Evolutionary conservation across 2,888 invertebrate species (phyloP).

Genomic region (Brachypterus glaber): DNA sequence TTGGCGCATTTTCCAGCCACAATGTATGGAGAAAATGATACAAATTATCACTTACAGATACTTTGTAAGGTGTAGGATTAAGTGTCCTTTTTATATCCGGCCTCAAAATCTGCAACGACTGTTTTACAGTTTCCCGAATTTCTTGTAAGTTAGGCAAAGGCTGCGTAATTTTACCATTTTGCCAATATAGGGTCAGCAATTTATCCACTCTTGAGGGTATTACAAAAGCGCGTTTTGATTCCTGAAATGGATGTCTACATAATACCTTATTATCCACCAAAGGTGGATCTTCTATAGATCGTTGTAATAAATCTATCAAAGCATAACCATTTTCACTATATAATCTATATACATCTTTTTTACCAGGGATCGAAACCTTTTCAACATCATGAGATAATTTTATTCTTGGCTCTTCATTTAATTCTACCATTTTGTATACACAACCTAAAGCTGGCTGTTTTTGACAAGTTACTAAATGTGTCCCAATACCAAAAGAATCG

Average conservation of each 20-base stretch:
- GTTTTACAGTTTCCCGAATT: slow-evolving; percentile 66
- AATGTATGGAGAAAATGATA: slow-evolving; percentile 92
- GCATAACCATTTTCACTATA: slow-evolving; percentile 74
- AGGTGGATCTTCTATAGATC: slow-evolving; percentile 69
- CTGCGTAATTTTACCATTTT: slow-evolving; percentile 63
- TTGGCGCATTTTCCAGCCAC: slow-evolving; percentile 96
- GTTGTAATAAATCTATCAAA: slow-evolving; percentile 80
- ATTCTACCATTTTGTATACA: slow-evolving; percentile 94
- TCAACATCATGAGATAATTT: slow-evolving; percentile 95
- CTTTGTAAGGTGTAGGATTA: slow-evolving; percentile 99
- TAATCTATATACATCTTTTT: slow-evolving; percentile 69
- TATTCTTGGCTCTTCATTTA: slow-evolving; percentile 81
- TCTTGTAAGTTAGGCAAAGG: slow-evolving; percentile 62
- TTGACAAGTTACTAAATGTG: slow-evolving; percentile 97
- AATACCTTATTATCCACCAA: slow-evolving; percentile 71
- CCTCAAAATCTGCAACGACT: slow-evolving; percentile 70
- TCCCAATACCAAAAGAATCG: slow-evolving; percentile 66
- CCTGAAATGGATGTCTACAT: slow-evolving; percentile 94
- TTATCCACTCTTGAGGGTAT: slow-evolving; percentile 80
- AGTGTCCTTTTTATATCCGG: slow-evolving; percentile 90
- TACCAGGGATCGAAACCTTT: slow-evolving; percentile 95
- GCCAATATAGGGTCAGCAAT: slow-evolving; percentile 78
- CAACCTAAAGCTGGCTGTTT: slow-evolving; percentile 95
- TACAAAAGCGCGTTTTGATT: slow-evolving; percentile 91
- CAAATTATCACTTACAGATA: slow-evolving; percentile 83